Percentiles rank a stretch among this genome's conserved stretches.
Evolutionary conservation across 2,888 invertebrate genomes (phyloP).

Genomic region (Pheosia tremula): DNA sequence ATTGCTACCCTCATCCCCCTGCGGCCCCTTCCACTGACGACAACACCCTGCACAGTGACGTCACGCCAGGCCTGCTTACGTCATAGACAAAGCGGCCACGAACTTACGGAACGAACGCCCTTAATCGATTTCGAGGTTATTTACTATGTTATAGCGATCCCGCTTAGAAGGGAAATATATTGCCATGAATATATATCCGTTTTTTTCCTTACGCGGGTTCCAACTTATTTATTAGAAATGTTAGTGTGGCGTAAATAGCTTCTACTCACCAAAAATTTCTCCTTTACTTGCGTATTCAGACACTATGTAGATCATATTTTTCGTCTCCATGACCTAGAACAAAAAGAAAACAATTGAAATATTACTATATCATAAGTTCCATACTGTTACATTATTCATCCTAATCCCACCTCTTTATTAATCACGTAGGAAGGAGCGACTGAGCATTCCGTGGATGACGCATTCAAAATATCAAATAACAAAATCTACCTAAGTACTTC

Average conservation of each 20-base stretch:
- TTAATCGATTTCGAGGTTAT: slow-evolving; percentile 74
- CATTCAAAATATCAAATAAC: too few species aligned
- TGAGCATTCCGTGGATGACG: too few species aligned
- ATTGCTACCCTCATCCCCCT: slow-evolving; percentile 61
- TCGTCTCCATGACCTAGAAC: slow-evolving; percentile 98
- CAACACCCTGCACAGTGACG: slow-evolving; percentile 64
- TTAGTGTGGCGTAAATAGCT: neutral
- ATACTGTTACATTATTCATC: too few species aligned
- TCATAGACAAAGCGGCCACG: slow-evolving; percentile 71
- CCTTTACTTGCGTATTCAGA: slow-evolving; percentile 99
- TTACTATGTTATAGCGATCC: slow-evolving; percentile 36
- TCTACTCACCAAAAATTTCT: slow-evolving; percentile 96
- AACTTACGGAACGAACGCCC: slow-evolving; percentile 68
- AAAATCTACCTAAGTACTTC: too few species aligned
- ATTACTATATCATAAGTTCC: too few species aligned
- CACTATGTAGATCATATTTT: slow-evolving; percentile 98
- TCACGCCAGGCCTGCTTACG: slow-evolving; percentile 72
- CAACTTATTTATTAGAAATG: neutral
- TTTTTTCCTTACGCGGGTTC: neutral
- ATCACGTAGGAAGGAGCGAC: too few species aligned
- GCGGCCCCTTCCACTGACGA: slow-evolving; percentile 46
- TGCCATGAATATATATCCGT: neutral
- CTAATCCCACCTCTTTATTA: too few species aligned
- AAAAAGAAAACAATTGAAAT: slow-evolving; percentile 23
- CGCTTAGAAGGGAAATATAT: slow-evolving; percentile 11